Base-by-base conservation (phyloP, 2,888 invertebrate genomes). In the Aporophyla nigra region DNA sequence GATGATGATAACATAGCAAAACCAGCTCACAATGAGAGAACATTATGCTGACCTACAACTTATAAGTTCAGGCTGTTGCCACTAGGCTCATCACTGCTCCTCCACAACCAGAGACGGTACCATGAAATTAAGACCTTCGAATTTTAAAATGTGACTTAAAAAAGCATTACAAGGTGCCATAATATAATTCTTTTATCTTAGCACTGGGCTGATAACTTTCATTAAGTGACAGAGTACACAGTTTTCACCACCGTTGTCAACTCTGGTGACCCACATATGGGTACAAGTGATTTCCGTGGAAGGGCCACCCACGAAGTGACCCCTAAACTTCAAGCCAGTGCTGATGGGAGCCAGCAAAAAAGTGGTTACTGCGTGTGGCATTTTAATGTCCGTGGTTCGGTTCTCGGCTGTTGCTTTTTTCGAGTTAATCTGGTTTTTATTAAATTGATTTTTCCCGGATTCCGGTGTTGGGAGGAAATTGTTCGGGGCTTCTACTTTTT, bases 281-380 rank as follows among this genome's bases (percentile, higher is more conserved):
- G 88, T 84, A 87, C 72, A 70, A 81, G 75, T 78, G 84, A 85
- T 88, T 87, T 87, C 84, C 82, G 80, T 75, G 62, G 65, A 67
- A 40, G 69, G 89, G 82, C 90, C 90, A 87, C 90, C 83, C 90
- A 87, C 78, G 77, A 43, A 24, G 88, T 87, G 87, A 87, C 85
- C 87, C 79, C 78, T 82, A 78, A 84, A 80, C 83, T 86, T 85
- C 82, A 86, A 74, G 68, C 51, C 73, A 67, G 63, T 62, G 75
- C 75, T 86, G 85, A 86, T 85, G 86, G 84, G 73, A 66, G 70
- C 21, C 40, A 49, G 66, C 43, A 78, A 87, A 89, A 88, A 86
- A 87, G 80, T 77, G 46, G 79, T 73, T 69, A 62, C 63, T 81
- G 84, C 71, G 86, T 82, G 88, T 89, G 87, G 82, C 80, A 84